phyloP scores from a whole-genome alignment of 2,888 invertebrate genomes.

The Chaitophorus viminalis region DNA sequence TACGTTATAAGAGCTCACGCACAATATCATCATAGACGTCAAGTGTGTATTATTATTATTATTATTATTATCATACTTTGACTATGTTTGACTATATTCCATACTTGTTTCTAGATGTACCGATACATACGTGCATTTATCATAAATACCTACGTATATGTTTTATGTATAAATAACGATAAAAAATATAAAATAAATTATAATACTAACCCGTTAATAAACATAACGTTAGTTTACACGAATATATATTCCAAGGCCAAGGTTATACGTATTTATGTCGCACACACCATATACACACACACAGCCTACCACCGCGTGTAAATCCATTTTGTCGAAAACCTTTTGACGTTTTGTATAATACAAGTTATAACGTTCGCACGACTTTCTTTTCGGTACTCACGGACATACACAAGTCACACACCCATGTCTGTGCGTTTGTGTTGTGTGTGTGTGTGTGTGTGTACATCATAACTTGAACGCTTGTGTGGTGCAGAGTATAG shows the following conservation, averaged over 20 bases:
- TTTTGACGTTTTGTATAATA: background rate
- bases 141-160: background rate
- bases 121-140: background rate
- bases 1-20: background rate
- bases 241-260: conserved; percentile 46
- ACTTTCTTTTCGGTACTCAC: conserved; percentile 28
- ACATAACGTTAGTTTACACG: background rate
- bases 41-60: background rate
- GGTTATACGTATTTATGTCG: conserved; percentile 23
- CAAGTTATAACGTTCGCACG: conserved; percentile 38
- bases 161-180: background rate
- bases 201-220: conserved; percentile 19
- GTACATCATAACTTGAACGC: background rate
- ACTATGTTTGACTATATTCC: too few species aligned
- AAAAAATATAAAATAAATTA: too few species aligned
- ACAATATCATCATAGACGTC: background rate
- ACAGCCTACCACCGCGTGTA: background rate
- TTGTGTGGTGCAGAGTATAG: background rate
- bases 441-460: too few species aligned
- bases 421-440: too few species aligned
- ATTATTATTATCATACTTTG: background rate
- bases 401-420: background rate
- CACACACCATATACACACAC: background rate
- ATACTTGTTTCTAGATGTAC: too few species aligned
- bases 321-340: background rate